phyloP scores from a whole-genome alignment of 2,113 vertebrate species.

The Hemibagrus wyckioides region DNA sequence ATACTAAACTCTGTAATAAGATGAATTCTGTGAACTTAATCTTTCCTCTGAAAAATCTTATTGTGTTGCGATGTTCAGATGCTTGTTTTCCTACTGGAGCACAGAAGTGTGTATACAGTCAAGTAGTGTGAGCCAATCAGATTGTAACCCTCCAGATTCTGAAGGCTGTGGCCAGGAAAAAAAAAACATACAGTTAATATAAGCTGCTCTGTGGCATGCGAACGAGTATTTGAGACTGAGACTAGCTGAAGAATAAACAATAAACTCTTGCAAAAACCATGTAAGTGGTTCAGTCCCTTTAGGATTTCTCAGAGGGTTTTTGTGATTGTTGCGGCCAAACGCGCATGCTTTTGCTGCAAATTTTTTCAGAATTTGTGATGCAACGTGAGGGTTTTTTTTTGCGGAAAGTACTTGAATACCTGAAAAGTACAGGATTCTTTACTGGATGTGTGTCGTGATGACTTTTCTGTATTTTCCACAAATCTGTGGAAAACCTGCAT shows the following conservation, averaged over 20 bases:
- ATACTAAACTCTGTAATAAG: neutral
- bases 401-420: too few relatives aligned
- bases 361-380: too few relatives aligned
- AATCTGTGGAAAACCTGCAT: too few relatives aligned
- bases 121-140: neutral
- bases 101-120: neutral
- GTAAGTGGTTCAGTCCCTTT: neutral
- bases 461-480: too few relatives aligned
- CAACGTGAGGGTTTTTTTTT: too few relatives aligned
- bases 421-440: too few relatives aligned
- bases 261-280: neutral
- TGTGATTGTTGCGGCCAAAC: too few relatives aligned
- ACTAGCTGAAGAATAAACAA: neutral
- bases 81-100: neutral
- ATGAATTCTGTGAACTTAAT: neutral
- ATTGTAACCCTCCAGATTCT: neutral
- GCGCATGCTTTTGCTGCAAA: too few relatives aligned
- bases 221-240: neutral
- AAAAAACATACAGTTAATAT: neutral
- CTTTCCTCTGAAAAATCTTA: neutral
- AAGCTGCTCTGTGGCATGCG: neutral
- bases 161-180: neutral
- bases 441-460: too few relatives aligned
- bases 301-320: too few relatives aligned
- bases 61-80: neutral